Base-by-base conservation (phyloP, 1,140 invertebrate genomes). In the Diabrotica virgifera region DNA sequence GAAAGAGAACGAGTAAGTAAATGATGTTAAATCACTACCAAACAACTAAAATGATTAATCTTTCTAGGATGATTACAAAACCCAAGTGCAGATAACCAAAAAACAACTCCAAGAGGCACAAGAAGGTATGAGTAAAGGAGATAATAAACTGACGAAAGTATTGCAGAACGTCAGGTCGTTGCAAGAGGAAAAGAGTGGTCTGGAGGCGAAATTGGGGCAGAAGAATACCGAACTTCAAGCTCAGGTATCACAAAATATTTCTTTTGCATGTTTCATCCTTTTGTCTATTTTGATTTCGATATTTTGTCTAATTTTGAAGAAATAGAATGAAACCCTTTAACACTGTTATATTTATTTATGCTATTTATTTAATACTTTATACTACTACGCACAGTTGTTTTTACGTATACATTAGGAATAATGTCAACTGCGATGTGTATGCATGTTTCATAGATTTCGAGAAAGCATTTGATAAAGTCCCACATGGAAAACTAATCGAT, bases 1-100 rank as follows among this genome's bases (percentile, higher is more conserved):
- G 93, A 95, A 80, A 82, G 93, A 14, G 93, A 95, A 78, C 88
- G 89, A 76, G 87, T 89, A 79, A 78, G 72, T 74, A 59, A 46
- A 24, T 53, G 51, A 36, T 52, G 69, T 40, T 46, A 38, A 53
- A 61, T 13, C 5, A 59, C 36, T 8, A 46, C 2, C 10, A 58
- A n/a, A 11, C 64, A 57, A 14, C 24, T 10, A 51, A 24, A 62
- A 13, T 60, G 46, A 63, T 63, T 67, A 59, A 56, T 63, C 51
- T n/a, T 54, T 13, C 76, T 64, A 90, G 85, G 93, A 93, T 69
- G 91, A 93, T 76, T 88, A 82, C 68, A 92, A 90, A 73, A 86
- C 86, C 0, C 89, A 91, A 80, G 66, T 91, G 52, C 76, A 75
- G 9, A 84, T 82, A 6, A 73, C 87, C 5, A 90, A 87, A 70